These are phyloP conservation scores for Clytia hemisphaerica DNA, from an alignment of 30 jellyfish, hydroid and myxozoan species.

Conservation along the genomic window DNA sequence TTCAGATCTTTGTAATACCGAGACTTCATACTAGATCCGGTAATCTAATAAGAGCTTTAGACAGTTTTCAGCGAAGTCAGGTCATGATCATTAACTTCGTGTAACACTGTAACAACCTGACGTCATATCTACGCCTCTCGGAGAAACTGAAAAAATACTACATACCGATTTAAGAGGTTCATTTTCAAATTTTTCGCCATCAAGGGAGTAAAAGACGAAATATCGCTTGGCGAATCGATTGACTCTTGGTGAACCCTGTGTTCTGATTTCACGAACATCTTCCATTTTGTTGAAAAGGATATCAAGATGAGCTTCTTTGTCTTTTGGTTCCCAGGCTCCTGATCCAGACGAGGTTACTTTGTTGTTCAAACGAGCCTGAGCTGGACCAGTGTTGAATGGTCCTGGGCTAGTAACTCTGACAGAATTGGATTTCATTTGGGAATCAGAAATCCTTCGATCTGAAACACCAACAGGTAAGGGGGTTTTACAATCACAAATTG, in stretches of 20 bases:
- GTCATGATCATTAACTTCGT: too few relatives aligned
- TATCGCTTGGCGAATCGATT: neutral
- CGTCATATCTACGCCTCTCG: too few relatives aligned
- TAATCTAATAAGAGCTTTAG: too few relatives aligned
- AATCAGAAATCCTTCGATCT: slow-evolving; percentile 6
- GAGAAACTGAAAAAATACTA: too few relatives aligned
- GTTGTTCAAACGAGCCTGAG: slow-evolving; percentile 16
- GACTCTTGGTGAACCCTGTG: neutral
- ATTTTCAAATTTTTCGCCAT: neutral
- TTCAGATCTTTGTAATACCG: too few relatives aligned
- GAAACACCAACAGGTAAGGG: slow-evolving; percentile 10
- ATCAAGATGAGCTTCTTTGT: slow-evolving; percentile 7
- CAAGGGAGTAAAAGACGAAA: neutral
- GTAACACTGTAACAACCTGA: too few relatives aligned
- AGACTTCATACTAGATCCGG: too few relatives aligned
- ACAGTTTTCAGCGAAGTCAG: too few relatives aligned
- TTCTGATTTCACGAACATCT: neutral
- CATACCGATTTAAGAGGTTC: too few relatives aligned
- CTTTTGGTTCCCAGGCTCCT: slow-evolving; percentile 18
- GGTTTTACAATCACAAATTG: slow-evolving; percentile 9
- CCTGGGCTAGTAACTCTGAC: slow-evolving; percentile 1
- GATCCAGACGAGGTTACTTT: neutral
- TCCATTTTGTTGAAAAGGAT: slow-evolving; percentile 1
- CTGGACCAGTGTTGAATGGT: slow-evolving; percentile 15
- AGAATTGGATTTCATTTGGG: neutral